Evolutionary conservation across 2,113 vertebrate species (phyloP).

Genomic region (Vanacampus margaritifer): DNA sequence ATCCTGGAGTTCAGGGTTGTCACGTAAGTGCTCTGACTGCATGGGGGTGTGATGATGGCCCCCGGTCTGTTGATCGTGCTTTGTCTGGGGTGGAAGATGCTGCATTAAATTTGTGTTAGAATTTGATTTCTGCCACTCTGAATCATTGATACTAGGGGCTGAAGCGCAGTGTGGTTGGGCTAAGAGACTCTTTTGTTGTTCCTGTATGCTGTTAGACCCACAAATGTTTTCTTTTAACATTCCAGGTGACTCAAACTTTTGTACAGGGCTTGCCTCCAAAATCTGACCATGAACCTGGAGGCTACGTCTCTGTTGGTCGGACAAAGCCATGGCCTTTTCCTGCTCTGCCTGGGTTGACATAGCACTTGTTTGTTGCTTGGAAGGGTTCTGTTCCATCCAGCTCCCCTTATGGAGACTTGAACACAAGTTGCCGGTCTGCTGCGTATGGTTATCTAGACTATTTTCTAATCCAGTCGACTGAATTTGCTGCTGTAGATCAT

Average conservation of each 20-base stretch:
- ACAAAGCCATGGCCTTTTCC: slow-evolving; percentile 64
- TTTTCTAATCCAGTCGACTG: slow-evolving; percentile 52
- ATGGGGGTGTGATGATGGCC: slow-evolving; percentile 58
- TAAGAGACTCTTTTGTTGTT: slow-evolving; percentile 51
- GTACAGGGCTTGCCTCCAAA: slow-evolving; percentile 64
- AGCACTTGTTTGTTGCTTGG: slow-evolving; percentile 49
- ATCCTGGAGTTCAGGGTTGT: slow-evolving; percentile 71
- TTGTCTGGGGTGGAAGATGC: slow-evolving; percentile 38
- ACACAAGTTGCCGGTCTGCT: slow-evolving; percentile 43
- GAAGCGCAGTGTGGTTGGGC: slow-evolving; percentile 58
- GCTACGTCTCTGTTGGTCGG: slow-evolving; percentile 61
- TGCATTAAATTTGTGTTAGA: slow-evolving; percentile 58
- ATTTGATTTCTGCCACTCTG: slow-evolving; percentile 74
- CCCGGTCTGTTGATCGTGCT: slow-evolving; percentile 61
- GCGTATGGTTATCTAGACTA: slow-evolving; percentile 56
- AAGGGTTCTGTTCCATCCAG: slow-evolving; percentile 80
- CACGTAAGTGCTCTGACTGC: slow-evolving; percentile 78
- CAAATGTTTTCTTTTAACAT: slow-evolving; percentile 48
- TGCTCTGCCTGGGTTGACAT: slow-evolving; percentile 54
- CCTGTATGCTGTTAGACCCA: slow-evolving; percentile 52
- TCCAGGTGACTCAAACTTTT: slow-evolving; percentile 68
- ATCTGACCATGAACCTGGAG: slow-evolving; percentile 68
- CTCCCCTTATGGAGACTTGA: slow-evolving; percentile 61
- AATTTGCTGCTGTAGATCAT: slow-evolving; percentile 33
- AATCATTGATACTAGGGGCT: slow-evolving; percentile 62